Evolutionary conservation across 2,888 invertebrate genomes (phyloP), one percentile per base, ranked within the genome.

Genomic region (Luffia ferchaultella): DNA sequence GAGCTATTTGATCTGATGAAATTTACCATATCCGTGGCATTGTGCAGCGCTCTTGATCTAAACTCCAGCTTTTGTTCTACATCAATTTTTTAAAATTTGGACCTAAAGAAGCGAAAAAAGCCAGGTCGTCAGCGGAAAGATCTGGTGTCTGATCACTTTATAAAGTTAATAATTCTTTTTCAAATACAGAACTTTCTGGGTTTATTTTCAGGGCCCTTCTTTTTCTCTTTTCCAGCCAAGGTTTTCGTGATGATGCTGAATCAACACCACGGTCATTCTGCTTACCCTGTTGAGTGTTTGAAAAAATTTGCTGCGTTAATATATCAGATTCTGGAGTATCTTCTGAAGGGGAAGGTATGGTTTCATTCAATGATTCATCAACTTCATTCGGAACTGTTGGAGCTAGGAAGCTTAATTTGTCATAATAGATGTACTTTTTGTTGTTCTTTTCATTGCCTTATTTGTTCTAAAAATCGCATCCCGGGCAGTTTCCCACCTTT

Each of bases 41-140:
- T 56, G 15, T 51, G 52, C 20, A 59, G 19, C 53, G 58, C 57
- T 59, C 58, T 60, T 20, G 60, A 59, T 17, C 59, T 42, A 58
- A 60, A 58, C 54, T 60, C 50, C 46, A 60, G 47, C 53, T 56
- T 58, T 58, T 57, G 56, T 55, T 20, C 56, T 49, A 56, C 5
- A 58, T 58, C 56, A 52, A 58, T 58, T 50, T 49, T 54, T 52
- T 50, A 54, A 48, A 57, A 55, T 52, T 54, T 52, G 59, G 57
- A 52, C 56, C 57, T 20, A 60, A 57, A 53, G 57, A 57, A 53
- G 57, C 42, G 41, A 59, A 58, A 59, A 59, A 60, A 41, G 54
- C 44, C 55, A 55, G 54, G 55, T 57, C 55, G 42, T 58, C 57
- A 54, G 52, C 53, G 50, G 53, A 52, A 57, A 58, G 17, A 52